Base-by-base conservation (phyloP, 2,113 vertebrate species). In the Holacanthus passer region DNA sequence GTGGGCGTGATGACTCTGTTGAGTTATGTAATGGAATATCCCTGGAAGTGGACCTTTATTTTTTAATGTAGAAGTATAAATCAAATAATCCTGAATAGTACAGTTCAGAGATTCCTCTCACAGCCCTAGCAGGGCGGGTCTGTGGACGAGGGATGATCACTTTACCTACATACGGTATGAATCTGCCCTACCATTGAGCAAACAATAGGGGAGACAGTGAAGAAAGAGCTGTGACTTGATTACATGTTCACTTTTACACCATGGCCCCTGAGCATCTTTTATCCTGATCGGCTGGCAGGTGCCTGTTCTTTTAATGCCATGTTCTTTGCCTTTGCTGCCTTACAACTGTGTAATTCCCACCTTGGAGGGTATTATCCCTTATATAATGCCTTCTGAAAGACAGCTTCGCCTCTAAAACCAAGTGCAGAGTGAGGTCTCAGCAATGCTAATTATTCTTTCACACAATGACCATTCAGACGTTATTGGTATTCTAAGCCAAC, bases 1-100 rank as follows among this genome's bases (percentile, higher is more conserved):
- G 62, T 65, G 35, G 45, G 45, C 0, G 22, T 10, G 53, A 62
- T 72, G 73, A 84, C n/a, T 41, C 55, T 58, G 56, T 58, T 73
- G 55, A 53, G 45, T 84, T 84, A 82, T 71, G 63, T 81, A 77
- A 88, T 31, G 69, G 77, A 81, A 85, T 55, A 86, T 70, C 80
- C 45, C 63, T 12, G 73, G 48, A 84, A 86, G 77, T 66, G 58
- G 64, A 73, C 6, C 43, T 63, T 88, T 77, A 75, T 74, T 78
- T 81, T 76, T 81, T 81, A 71, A 83, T 83, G 81, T 62, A 29
- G 22, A 67, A 7, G 22, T 53, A 78, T 72, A 79, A 75, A 86
- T 86, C 65, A 77, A 81, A 86, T 77, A 27, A 73, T 69, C 20
- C 16, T 37, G 55, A 73, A 64, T 0, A 37, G 22, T 11, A 2